Evolutionary conservation across 2,888 invertebrate genomes (phyloP), one percentile per base, ranked within the genome.

Genomic region (Philhelius pedissequus): DNA sequence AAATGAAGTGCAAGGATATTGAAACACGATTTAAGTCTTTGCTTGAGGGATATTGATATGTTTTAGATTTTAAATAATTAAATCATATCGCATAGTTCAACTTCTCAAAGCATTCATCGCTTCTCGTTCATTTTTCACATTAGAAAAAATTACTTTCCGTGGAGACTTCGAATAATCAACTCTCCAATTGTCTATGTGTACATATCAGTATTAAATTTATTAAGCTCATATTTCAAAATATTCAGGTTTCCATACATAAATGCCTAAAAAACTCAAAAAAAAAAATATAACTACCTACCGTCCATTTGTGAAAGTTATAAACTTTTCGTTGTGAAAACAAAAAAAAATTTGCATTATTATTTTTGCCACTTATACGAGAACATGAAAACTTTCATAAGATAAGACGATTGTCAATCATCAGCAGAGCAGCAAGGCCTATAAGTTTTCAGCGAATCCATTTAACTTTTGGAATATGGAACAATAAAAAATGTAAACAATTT

Each of bases 401-500:
- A 48, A 11, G 15, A 66, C 54, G 35, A 75, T 56, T 75, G 66
- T 48, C 75, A 56, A 68, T 75, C 75, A 66, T 56, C 66, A 62
- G 18, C n/a, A 15, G 15, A 5, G 5, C 7, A 4, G 15, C 15
- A 15, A 15, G 64, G 43, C 43, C 18, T 32, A 22, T 43, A 50
- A 35, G 30, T 30, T 74, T 43, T 22, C 13, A 13, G 30, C 35
- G n/a, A 43, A 13, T 32, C 52, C 45, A 45, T 15, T 30, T 50
- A 20, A 20, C 13, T 40, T 22, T 54, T n/a, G n/a, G 13, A 32
- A 43, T 43, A 60, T 40, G 38, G 45, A n/a, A 74, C 25, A 80
- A 75, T 68, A 79, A 68, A 74, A n/a, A 52, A 40, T 66, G 35
- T 50, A 50, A 79, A 74, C n/a, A 60, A 74, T 58, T 30, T 32